Base-by-base conservation (phyloP, 2,113 vertebrate genomes). In the rabbit (Oryctolagus cuniculus) region DNA sequence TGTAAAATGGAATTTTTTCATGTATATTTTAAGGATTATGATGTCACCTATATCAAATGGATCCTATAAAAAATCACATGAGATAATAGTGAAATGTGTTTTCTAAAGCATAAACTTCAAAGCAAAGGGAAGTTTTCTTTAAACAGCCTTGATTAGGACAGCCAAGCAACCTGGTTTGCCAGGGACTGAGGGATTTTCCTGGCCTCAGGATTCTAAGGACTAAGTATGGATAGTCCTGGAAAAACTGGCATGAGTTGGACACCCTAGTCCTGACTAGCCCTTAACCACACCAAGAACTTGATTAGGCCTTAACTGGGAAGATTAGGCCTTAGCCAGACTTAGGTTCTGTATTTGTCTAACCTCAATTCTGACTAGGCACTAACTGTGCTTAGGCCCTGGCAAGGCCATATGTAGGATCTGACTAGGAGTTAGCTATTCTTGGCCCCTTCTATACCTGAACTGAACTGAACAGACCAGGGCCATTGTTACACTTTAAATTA, bases 1-100 rank as follows among this genome's bases (percentile, higher is more conserved):
- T 77, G 24, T 66, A 94, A 94, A 90, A 10, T 34, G 67, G 64
- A 83, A n/a, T 79, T 90, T 89, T 85, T 53, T 91, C 25, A 49
- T 81, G 31, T 86, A 4, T 82, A 78, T 87, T 34, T 31, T 92
- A n/a, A 25, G 25, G 61, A 70, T 53, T 58, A 69, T 74, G 16
- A 74, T 67, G 80, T 24, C 3, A 74, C 29, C 24, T 77, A 75
- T 90, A 88, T 86, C 84, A 77, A 69, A 64, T 86, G 72, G 31
- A 58, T 81, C 19, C 31, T 78, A 29, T 51, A 86, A 66, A 66
- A 58, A 61, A 81, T 74, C 53, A 51, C 81, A 63, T 51, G 21
- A 93, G 66, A 88, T 70, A 81, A 72, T 66, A 22, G 72, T 67
- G 21, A n/a, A 80, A 86, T 36, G 12, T 64, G 24, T 80, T 82